Percentiles rank a stretch among this genome's conserved stretches.
Conservation (phyloP, 64 coral and sea anemone genomes). For the Catalaphyllia jardinei region DNA sequence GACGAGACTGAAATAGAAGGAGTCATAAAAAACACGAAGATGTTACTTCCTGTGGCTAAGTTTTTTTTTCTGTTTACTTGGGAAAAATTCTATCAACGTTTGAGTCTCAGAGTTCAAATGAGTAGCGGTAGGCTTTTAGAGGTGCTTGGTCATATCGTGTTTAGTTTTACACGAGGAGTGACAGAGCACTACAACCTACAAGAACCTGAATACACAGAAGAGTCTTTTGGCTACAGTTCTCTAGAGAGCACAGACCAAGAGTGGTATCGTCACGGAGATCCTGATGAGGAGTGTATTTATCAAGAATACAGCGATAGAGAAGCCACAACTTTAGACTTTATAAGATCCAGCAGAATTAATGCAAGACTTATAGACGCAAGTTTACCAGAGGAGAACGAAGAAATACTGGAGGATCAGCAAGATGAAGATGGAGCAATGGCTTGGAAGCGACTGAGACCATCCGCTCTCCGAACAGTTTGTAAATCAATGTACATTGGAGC, state of each 20-base stretch:
- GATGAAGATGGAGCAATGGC: neutral
- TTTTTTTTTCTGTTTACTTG: too few species aligned
- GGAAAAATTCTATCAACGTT: too few species aligned
- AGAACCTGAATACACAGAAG: neutral
- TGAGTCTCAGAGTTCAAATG: neutral
- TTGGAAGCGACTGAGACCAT: conserved; percentile 24
- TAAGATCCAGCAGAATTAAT: too few species aligned
- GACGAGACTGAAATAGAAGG: too few species aligned
- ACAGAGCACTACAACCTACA: conserved; percentile 2
- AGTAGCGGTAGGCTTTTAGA: neutral
- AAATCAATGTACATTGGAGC: conserved; percentile 15
- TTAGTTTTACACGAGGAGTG: neutral
- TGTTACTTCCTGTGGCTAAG: too few species aligned
- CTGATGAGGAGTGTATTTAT: conserved; percentile 6
- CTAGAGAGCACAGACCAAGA: neutral
- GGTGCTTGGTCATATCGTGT: neutral
- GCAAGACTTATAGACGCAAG: neutral
- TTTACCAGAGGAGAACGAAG: neutral
- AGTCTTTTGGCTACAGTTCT: neutral
- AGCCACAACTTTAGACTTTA: neutral
- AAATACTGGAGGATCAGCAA: neutral
- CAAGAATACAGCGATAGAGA: conserved; percentile 5
- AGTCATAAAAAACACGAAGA: too few species aligned
- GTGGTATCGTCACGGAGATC: neutral
- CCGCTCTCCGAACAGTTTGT: neutral